phyloP scores from a whole-genome alignment of 1,140 invertebrate genomes.

The Eurosta solidaginis region DNA sequence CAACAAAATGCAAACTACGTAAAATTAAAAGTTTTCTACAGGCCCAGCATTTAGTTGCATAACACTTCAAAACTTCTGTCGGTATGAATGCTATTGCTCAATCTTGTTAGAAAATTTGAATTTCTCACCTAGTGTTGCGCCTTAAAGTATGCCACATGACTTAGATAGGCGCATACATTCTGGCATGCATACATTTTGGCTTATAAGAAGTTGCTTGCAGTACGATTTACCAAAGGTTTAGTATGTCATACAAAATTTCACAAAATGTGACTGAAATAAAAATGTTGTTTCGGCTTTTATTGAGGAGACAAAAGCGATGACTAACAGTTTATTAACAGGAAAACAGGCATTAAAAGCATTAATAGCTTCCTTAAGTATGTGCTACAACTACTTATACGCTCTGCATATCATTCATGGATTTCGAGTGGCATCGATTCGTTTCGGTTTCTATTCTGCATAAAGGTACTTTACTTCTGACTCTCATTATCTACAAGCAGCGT shows the following conservation, averaged over 20 bases:
- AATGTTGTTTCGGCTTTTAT: neutral
- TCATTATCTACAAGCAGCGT: no score
- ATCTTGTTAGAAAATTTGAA: conserved; percentile 28
- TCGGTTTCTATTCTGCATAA: no score
- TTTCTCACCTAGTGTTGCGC: conserved; percentile 20
- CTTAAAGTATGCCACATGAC: conserved; percentile 18
- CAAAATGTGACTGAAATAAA: neutral
- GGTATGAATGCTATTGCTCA: neutral
- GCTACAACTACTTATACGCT: no score
- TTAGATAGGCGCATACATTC: neutral
- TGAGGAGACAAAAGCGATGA: neutral
- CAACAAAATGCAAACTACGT: neutral
- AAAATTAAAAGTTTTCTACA: conserved; percentile 1
- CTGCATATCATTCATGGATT: no score
- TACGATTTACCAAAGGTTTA: neutral
- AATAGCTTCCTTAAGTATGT: no score
- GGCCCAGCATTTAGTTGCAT: conserved; percentile 3
- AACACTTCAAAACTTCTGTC: neutral
- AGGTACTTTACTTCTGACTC: no score
- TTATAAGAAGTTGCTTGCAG: conserved; percentile 22
- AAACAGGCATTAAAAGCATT: no score
- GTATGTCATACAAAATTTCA: conserved; percentile 16
- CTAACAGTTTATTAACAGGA: neutral
- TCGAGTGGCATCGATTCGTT: no score
- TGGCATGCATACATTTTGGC: neutral